Percentiles rank a stretch among this genome's conserved stretches.
These are phyloP conservation scores for Pelagia noctiluca DNA, from an alignment of 30 jellyfish, hydroid and myxozoan species.

Conservation along the genomic window DNA sequence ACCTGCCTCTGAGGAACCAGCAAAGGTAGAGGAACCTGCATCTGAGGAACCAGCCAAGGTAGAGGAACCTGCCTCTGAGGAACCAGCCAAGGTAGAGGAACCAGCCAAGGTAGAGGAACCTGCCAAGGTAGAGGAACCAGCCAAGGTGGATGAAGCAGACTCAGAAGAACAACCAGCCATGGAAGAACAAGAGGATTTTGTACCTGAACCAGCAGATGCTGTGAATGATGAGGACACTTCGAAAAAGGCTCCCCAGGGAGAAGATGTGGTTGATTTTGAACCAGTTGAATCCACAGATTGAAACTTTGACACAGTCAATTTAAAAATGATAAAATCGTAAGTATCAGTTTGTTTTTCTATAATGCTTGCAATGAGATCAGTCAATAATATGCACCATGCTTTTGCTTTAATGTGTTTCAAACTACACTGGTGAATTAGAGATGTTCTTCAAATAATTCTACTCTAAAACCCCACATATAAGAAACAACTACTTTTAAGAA, in stretches of 20 bases:
- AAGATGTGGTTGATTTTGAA: too few relatives aligned
- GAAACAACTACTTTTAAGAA: too few relatives aligned
- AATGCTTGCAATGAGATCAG: too few relatives aligned
- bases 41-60: not conserved
- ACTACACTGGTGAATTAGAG: too few relatives aligned
- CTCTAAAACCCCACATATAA: too few relatives aligned
- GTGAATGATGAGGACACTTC: constrained; percentile 25
- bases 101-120: constrained; percentile 33
- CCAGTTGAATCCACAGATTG: too few relatives aligned
- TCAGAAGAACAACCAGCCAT: not conserved
- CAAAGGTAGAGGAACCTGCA: not conserved
- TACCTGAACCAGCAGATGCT: constrained; percentile 12
- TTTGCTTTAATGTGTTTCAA: too few relatives aligned
- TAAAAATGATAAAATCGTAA: too few relatives aligned
- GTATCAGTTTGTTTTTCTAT: too few relatives aligned
- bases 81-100: constrained; percentile 4
- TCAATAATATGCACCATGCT: too few relatives aligned
- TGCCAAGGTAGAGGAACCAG: constrained; percentile 21
- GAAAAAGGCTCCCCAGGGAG: constrained; percentile 26
- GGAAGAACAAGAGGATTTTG: constrained; percentile 1
- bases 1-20: not conserved
- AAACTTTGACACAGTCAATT: too few relatives aligned
- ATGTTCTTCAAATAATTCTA: too few relatives aligned
- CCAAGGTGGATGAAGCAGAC: constrained; percentile 2
- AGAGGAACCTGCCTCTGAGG: constrained; percentile 7